phyloP scores from a whole-genome alignment of 1,140 invertebrate species.

The Paraescarpia echinospica region DNA sequence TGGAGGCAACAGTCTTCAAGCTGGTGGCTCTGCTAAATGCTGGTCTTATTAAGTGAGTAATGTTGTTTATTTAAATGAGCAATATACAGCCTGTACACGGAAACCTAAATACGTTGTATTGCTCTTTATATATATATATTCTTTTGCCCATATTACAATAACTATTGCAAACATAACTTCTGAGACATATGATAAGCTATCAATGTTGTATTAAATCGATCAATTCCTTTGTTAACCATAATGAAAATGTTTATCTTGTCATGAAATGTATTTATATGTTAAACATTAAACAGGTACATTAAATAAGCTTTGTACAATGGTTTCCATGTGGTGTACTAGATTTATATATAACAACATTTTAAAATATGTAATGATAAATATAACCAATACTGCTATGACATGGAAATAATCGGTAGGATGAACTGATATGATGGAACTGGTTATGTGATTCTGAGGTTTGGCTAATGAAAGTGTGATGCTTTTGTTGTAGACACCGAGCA shows the following conservation, averaged over 20 bases:
- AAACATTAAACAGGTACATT: neutral
- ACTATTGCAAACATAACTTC: neutral
- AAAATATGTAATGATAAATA: neutral
- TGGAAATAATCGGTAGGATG: neutral
- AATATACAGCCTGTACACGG: neutral
- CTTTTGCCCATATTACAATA: neutral
- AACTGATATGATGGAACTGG: neutral
- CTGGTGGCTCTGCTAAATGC: slow-evolving; percentile 56
- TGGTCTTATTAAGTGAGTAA: slow-evolving; percentile 52
- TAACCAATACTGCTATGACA: neutral
- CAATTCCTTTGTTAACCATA: neutral
- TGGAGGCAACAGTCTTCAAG: slow-evolving; percentile 57
- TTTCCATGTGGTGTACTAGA: neutral
- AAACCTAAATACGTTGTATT: neutral
- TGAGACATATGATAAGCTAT: neutral
- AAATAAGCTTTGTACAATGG: neutral
- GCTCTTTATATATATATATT: neutral
- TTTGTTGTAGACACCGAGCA: slow-evolving; percentile 44
- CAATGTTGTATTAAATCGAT: neutral
- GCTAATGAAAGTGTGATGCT: neutral
- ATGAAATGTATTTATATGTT: neutral
- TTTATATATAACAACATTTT: neutral
- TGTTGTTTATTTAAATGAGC: neutral
- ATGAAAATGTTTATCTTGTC: neutral
- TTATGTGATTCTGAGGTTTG: no score